Percentiles rank a stretch among this genome's conserved stretches.
phyloP scores from a whole-genome alignment of 2,888 invertebrate species.

The Lacanobia wlatinum region DNA sequence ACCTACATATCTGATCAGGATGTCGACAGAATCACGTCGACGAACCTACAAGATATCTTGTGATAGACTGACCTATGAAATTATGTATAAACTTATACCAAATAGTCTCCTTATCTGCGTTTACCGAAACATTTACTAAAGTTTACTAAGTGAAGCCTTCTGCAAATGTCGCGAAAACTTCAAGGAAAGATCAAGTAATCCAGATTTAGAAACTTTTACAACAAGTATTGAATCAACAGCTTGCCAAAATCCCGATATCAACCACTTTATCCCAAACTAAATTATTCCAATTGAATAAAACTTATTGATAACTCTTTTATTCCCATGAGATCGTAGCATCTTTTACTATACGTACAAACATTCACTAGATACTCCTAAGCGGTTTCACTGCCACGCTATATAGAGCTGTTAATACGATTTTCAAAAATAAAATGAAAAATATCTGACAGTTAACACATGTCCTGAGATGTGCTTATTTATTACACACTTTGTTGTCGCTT shows the following conservation, averaged over 20 bases:
- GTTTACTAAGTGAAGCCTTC: background rate
- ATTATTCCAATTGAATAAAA: slow-evolving; percentile 83
- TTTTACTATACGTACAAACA: slow-evolving; percentile 83
- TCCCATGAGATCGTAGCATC: slow-evolving; percentile 83
- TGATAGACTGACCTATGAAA: too few species aligned
- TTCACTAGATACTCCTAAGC: slow-evolving; percentile 83
- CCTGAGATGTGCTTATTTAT: slow-evolving; percentile 83
- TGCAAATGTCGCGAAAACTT: background rate
- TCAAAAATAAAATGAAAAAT: slow-evolving; percentile 76
- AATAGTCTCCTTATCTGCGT: too few species aligned
- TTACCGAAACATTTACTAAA: background rate
- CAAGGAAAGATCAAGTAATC: slow-evolving; percentile 7
- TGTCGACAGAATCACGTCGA: background rate
- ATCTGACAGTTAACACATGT: slow-evolving; percentile 80
- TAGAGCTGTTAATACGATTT: slow-evolving; percentile 80
- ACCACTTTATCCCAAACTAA: slow-evolving; percentile 71
- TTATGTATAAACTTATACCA: too few species aligned
- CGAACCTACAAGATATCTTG: background rate
- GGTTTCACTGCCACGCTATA: slow-evolving; percentile 76
- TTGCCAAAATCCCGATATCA: slow-evolving; percentile 67
- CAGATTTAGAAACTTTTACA: slow-evolving; percentile 34
- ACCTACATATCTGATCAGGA: too few species aligned
- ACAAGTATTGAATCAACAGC: slow-evolving; percentile 59
- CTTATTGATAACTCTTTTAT: slow-evolving; percentile 88
- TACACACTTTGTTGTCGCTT: slow-evolving; percentile 84